A percentile compares a stretch with the other conserved stretches of the same genome.
phyloP scores from a whole-genome alignment of 2,888 invertebrate genomes.

The Eupithecia tripunctaria region DNA sequence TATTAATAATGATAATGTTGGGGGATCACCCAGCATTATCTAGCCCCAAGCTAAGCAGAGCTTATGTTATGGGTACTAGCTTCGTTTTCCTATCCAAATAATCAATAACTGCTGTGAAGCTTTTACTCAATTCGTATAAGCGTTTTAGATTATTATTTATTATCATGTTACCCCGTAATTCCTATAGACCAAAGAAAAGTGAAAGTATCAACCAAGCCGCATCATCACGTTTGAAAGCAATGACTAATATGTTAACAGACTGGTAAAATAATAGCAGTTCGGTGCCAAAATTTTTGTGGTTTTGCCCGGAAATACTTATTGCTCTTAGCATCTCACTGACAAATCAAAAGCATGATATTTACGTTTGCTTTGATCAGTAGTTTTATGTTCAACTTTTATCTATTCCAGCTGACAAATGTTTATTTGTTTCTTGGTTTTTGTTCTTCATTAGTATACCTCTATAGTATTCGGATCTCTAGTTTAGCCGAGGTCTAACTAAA shows the following conservation, averaged over 20 bases:
- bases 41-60: too few species aligned
- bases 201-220: neutral
- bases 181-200: neutral
- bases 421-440: neutral
- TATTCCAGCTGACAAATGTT: neutral
- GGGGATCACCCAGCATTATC: too few species aligned
- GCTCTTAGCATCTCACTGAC: neutral
- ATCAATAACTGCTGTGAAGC: neutral
- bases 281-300: neutral
- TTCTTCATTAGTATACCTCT: neutral
- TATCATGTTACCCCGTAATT: neutral
- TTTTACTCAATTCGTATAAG: neutral
- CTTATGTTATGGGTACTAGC: too few species aligned
- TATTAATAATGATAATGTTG: too few species aligned
- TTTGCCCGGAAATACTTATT: neutral
- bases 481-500: neutral
- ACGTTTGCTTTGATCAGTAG: neutral
- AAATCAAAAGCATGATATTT: neutral
- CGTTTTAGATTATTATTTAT: neutral
- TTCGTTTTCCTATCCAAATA: too few species aligned
- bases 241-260: neutral
- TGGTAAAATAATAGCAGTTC: neutral
- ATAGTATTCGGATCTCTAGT: neutral
- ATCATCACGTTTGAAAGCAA: neutral
- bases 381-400: neutral